Percentiles rank a stretch among this genome's conserved stretches.
phyloP scores from a whole-genome alignment of 2,797 vertebrate genomes.

The Myotis daubentonii region DNA sequence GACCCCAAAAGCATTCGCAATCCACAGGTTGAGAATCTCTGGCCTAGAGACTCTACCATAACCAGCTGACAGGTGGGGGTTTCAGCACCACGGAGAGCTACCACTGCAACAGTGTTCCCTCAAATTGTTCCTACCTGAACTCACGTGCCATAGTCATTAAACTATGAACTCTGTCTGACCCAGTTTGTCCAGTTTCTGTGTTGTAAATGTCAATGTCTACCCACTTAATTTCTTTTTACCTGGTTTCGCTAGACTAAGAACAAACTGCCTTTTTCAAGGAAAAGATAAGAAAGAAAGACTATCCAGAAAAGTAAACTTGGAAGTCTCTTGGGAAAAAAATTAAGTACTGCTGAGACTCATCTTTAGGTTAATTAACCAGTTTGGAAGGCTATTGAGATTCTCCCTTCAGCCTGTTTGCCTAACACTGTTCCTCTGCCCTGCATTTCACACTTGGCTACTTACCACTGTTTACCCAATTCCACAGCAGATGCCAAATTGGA shows the following conservation, averaged over 20 bases:
- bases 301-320: constrained; percentile 9
- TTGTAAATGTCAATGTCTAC: constrained; percentile 43
- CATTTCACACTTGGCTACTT: neutral
- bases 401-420: neutral
- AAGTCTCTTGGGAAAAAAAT: neutral
- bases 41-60: neutral
- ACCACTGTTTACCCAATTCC: neutral
- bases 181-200: constrained; percentile 14
- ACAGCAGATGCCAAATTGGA: neutral
- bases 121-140: neutral
- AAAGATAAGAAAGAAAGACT: constrained; percentile 9
- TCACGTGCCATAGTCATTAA: neutral
- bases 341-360: neutral
- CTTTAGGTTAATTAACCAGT: constrained; percentile 13
- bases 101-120: too few relatives aligned
- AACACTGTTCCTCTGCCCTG: neutral
- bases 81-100: neutral
- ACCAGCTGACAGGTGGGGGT: neutral
- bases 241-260: constrained; percentile 43
- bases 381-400: neutral
- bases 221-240: constrained; percentile 37
- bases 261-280: constrained; percentile 51
- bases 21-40: too few relatives aligned
- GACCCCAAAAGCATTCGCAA: too few relatives aligned
- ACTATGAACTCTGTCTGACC: constrained; percentile 30